Evolutionary conservation across 2,888 invertebrate genomes (phyloP).

Genomic region (Emmelina monodactyla): DNA sequence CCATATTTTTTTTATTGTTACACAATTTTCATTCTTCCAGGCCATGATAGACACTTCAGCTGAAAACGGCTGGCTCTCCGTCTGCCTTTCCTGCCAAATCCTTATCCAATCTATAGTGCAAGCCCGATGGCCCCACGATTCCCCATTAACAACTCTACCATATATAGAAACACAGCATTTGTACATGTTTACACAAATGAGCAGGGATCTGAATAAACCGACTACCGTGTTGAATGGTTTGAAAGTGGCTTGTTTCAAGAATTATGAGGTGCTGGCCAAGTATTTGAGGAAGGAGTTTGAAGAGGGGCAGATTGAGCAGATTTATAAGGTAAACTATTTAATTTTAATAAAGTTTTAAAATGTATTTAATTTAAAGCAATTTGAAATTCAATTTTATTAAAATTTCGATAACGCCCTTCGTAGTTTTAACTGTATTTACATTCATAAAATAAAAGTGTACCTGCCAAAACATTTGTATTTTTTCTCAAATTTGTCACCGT

Average conservation of each 20-base stretch:
- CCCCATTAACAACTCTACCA: slow-evolving; percentile 79
- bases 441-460: too few relatives aligned
- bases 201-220: slow-evolving; percentile 37
- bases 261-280: slow-evolving; percentile 68
- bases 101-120: slow-evolving; percentile 92
- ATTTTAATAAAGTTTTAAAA: too few relatives aligned
- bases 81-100: slow-evolving; percentile 78
- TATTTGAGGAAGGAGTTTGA: slow-evolving; percentile 72
- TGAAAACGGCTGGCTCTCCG: slow-evolving; percentile 88
- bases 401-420: too few relatives aligned
- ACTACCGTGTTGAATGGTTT: slow-evolving; percentile 65
- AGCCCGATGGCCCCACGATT: slow-evolving; percentile 84
- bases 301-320: slow-evolving; percentile 74
- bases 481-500: too few relatives aligned
- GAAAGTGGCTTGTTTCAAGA: slow-evolving; percentile 57
- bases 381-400: too few relatives aligned
- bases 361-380: too few relatives aligned
- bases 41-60: slow-evolving; percentile 96
- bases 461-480: too few relatives aligned
- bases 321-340: slow-evolving; percentile 62
- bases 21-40: slow-evolving; percentile 52
- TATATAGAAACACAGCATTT: slow-evolving; percentile 73
- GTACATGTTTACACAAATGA: slow-evolving; percentile 63
- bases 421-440: too few relatives aligned
- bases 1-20: too few relatives aligned